Evolutionary conservation across 2,888 invertebrate species (phyloP).

Genomic region (Macaria notata): DNA sequence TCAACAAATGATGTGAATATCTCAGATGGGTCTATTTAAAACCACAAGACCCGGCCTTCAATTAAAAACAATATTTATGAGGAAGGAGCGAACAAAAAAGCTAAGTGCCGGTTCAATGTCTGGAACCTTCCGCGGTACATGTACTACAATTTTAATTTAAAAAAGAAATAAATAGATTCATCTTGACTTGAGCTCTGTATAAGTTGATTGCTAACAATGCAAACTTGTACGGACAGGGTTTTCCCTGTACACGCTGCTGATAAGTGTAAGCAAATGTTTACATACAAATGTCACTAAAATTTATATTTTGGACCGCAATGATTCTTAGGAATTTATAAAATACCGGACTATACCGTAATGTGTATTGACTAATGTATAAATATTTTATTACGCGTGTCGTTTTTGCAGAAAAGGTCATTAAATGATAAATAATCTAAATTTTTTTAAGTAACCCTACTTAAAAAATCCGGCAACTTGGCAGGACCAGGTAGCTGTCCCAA

Average conservation of each 20-base stretch:
- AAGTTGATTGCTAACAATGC: background rate
- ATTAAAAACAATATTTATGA: constrained; percentile 43
- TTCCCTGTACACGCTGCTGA: constrained; percentile 15
- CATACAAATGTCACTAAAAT: background rate
- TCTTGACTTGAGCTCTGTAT: constrained; percentile 7
- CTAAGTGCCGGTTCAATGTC: constrained; percentile 36
- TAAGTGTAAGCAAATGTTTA: constrained; percentile 7
- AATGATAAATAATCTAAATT: too few relatives aligned
- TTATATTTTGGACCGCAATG: too few relatives aligned
- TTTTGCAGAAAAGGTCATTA: too few relatives aligned
- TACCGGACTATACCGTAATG: too few relatives aligned
- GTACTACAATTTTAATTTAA: background rate
- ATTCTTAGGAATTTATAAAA: too few relatives aligned
- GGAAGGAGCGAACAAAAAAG: constrained; percentile 42
- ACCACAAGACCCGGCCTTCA: constrained; percentile 48
- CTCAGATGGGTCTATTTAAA: constrained; percentile 56
- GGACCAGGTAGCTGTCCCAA: too few relatives aligned
- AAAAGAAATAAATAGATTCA: constrained; percentile 5
- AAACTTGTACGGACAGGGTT: constrained; percentile 12
- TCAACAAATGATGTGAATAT: constrained; percentile 45
- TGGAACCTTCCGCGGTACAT: constrained; percentile 24
- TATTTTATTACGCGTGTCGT: too few relatives aligned
- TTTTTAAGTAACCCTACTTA: too few relatives aligned
- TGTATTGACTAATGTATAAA: too few relatives aligned
- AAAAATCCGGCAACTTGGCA: too few relatives aligned